Evolutionary conservation across 2,113 vertebrate genomes (phyloP).

Genomic region (Dermatemys mawii): DNA sequence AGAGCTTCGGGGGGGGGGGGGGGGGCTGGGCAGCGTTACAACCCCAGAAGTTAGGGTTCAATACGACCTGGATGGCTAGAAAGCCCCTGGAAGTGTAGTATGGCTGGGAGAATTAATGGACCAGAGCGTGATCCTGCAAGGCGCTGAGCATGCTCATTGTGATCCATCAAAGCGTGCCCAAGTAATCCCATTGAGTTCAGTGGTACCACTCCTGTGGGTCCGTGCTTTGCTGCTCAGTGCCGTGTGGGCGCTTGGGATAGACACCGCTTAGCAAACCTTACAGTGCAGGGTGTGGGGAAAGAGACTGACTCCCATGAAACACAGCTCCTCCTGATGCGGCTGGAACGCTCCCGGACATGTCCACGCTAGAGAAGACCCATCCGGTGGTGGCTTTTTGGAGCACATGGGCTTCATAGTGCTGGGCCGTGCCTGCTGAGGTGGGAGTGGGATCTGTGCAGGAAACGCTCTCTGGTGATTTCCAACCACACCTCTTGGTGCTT

Average conservation of each 20-base stretch:
- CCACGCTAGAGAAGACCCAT: not conserved
- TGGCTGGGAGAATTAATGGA: not conserved
- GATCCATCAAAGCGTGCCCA: not conserved
- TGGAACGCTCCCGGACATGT: not conserved
- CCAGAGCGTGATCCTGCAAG: not conserved
- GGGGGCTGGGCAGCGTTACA: not conserved
- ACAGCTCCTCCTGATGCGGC: not conserved
- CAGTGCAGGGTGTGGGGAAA: not conserved
- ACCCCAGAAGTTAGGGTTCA: not conserved
- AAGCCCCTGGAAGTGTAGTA: not conserved
- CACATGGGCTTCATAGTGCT: not conserved
- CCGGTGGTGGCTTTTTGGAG: not conserved
- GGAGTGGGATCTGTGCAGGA: not conserved
- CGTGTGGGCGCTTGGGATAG: not conserved
- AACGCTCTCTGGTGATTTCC: not conserved
- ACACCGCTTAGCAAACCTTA: not conserved
- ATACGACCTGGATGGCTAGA: not conserved
- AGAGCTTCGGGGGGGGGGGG: too few species aligned
- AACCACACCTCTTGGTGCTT: not conserved
- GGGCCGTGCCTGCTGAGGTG: not conserved
- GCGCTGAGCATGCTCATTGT: not conserved
- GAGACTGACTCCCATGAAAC: not conserved
- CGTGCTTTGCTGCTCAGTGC: not conserved
- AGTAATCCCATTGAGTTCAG: not conserved
- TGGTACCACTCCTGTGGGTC: not conserved